Base-by-base conservation (phyloP, 2,888 invertebrate species). In the Ophion obscuratus region DNA sequence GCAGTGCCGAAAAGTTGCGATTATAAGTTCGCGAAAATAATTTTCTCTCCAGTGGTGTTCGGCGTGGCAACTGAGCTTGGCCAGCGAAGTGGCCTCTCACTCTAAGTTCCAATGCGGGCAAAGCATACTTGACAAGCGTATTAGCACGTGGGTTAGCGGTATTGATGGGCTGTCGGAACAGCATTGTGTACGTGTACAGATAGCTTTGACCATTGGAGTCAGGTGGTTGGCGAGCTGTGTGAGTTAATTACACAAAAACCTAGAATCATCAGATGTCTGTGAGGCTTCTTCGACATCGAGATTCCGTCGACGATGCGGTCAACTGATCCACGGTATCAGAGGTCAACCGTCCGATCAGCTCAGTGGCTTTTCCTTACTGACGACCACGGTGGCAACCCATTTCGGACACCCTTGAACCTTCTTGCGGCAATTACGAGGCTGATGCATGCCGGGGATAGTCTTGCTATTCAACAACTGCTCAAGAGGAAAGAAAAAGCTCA, bases 201-300 rank as follows among this genome's bases (percentile, higher is more conserved):
- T n/a, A 61, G 74, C 44, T 44, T 40, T 27, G 44, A 36, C 27
- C 20, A 53, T 57, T 11, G 2, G 6, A 40, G 20, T 67, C n/a
- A 27, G 14, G 20, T 20, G 67, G 11, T 67, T 40, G 44, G 27
- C 44, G 36, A 62, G 59, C 66, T 68, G 61, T 70, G 31, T 57
- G 40, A 80, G 80, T 81, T 89, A 88, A 88, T 88, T 89, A 86
- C 77, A 66, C 78, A 74, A 86, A 88, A 89, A 88, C 89, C 88
- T 27, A 88, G 88, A 89, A 87, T 88, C 87, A 76, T 87, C 86
- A 81, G 84, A 62, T 77, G 67, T 78, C 84, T 73, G 67, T 82
- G 75, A 82, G 89, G 88, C 87, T 88, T 89, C 88, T 31, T 20
- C 24, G 81, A 86, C 88, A 82, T 44, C 62, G 75, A 82, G 79